These are phyloP conservation scores for Craseonycteris thonglongyai DNA, from an alignment of 2,113 vertebrate genomes.

Conservation along the genomic window DNA sequence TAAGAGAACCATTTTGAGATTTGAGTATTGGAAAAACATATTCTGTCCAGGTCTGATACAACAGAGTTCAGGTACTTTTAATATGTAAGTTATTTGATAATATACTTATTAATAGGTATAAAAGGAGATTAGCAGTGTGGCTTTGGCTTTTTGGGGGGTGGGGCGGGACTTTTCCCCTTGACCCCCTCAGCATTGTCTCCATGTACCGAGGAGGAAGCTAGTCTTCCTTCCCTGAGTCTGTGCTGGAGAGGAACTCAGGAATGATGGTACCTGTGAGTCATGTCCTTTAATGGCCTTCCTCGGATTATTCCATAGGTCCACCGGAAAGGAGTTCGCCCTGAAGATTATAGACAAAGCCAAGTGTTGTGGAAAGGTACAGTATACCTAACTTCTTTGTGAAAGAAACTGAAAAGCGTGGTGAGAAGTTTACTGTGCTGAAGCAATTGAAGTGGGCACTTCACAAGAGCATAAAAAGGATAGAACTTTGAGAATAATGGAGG, in stretches of 20 bases:
- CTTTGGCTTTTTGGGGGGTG: neutral
- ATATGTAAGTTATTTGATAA: neutral
- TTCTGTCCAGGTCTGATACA: neutral
- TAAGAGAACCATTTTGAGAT: neutral
- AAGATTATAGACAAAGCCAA: slow-evolving; percentile 99
- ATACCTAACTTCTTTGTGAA: neutral
- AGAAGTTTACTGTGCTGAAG: neutral
- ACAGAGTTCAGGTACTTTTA: neutral
- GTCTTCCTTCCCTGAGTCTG: neutral
- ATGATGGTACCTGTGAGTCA: neutral
- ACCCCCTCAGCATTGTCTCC: neutral
- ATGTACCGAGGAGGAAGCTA: neutral
- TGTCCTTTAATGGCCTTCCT: neutral
- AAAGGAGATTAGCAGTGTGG: neutral
- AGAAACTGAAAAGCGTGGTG: neutral
- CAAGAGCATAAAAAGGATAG: neutral
- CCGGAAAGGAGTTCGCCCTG: slow-evolving; percentile 95
- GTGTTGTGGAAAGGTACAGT: slow-evolving; percentile 94
- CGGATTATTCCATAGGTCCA: slow-evolving; percentile 81
- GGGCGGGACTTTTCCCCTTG: neutral
- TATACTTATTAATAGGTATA: neutral
- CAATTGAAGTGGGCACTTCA: neutral
- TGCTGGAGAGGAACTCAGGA: neutral
- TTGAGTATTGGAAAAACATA: neutral
- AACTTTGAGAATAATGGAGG: neutral